Evolutionary conservation across 2,113 vertebrate genomes (phyloP), one percentile per base, ranked within the genome.

Genomic region (Hippocampus mohnikei): DNA sequence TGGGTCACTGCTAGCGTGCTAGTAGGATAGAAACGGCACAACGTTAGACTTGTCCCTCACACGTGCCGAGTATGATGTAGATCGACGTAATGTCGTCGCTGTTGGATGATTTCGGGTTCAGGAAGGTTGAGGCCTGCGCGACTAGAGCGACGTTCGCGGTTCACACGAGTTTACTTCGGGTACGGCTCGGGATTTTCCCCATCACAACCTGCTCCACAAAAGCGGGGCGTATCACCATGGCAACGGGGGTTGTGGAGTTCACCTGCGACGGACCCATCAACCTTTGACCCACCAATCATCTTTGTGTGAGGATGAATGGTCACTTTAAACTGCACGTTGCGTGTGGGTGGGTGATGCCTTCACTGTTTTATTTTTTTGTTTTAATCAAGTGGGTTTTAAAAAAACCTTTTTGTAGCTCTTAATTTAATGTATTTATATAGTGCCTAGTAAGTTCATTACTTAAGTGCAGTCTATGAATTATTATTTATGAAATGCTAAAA

Each of bases 1-100:
- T 98, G 77, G 40, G 84, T 52, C n/a, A 64, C 42, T 21, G 1
- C n/a, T 8, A 7, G 3, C 63, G 6, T n/a, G 11, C 1, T 44
- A 0, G 4, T 42, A n/a, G 21, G 40, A 21, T 46, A 7, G 5
- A n/a, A 2, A 0, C 8, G 6, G 25, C 6, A 4, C 1, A 5
- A 12, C 50, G 12, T 11, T 4, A 16, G 1, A 4, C 3, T 2
- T 2, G 3, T 40, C 2, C 33, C 12, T 62, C 3, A 62, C 8
- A 40, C 2, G n/a, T 65, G 41, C 25, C 20, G 20, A 13, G 11
- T 25, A 46, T 25, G n/a, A 44, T 4, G 2, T 8, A 44, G 40
- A 12, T 40, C 0, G 2, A 62, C 60, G 9, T 40, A 60, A 60
- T 60, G 15, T 37, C 16, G 8, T 7, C 58, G 10, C 21, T 44